phyloP scores from a whole-genome alignment of 2,888 invertebrate species.

The Clunio marinus region DNA sequence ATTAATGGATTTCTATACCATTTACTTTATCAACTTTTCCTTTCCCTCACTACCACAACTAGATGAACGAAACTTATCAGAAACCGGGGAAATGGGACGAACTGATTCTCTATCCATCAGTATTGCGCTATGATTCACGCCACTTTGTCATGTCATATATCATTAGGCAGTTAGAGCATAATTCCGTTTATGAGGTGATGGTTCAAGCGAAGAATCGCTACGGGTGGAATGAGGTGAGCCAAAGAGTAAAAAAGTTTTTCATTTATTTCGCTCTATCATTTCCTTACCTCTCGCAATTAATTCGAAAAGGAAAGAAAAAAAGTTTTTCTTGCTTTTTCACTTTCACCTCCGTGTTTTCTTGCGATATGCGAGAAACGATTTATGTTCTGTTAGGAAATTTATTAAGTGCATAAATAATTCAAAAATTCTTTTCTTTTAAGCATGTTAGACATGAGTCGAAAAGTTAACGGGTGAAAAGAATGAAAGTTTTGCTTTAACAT shows the following conservation, averaged over 20 bases:
- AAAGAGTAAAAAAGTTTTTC: not conserved
- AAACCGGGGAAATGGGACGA: conserved; percentile 70
- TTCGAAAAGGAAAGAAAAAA: conserved; percentile 1
- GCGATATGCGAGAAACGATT: conserved; percentile 31
- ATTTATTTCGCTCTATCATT: not conserved
- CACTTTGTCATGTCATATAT: conserved; percentile 60
- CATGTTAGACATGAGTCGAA: not conserved
- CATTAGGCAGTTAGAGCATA: conserved; percentile 60
- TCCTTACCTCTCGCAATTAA: conserved; percentile 8
- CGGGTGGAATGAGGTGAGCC: conserved; percentile 64
- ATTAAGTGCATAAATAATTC: conserved; percentile 38
- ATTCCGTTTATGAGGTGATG: conserved; percentile 67
- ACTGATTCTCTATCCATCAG: conserved; percentile 49
- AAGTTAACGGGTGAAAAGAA: not conserved
- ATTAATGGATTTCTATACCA: conserved; percentile 10
- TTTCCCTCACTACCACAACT: conserved; percentile 40
- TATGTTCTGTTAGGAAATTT: conserved; percentile 23
- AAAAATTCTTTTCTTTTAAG: conserved; percentile 11
- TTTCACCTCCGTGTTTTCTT: no score
- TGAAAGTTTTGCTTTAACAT: not conserved
- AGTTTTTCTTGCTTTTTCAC: conserved; percentile 3
- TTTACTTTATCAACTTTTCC: not conserved
- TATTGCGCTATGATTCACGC: conserved; percentile 47
- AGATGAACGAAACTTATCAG: conserved; percentile 70
- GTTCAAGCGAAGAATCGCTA: conserved; percentile 71